Conservation (phyloP, 2,888 invertebrate species). For the Cyclophora punctaria region DNA sequence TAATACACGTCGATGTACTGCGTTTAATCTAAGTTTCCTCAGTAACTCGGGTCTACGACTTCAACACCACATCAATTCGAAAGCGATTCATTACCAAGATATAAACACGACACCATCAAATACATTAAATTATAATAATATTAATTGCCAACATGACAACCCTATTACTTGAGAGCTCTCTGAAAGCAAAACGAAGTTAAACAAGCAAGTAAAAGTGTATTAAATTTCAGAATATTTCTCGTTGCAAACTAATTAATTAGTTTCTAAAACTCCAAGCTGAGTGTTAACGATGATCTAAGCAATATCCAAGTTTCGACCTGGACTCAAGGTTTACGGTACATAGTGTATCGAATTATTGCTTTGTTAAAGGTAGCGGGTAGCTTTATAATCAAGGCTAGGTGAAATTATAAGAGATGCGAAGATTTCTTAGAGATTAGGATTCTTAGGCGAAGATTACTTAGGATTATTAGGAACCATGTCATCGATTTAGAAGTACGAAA, state of each 20-base stretch:
- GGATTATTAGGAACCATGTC: too few species aligned
- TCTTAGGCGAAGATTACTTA: too few species aligned
- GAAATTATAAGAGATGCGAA: too few species aligned
- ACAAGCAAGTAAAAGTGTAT: constrained; percentile 33
- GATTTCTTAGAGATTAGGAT: too few species aligned
- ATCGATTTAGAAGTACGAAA: too few species aligned
- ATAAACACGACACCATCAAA: constrained; percentile 12
- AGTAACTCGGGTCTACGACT: constrained; percentile 43
- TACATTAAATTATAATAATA: constrained; percentile 5
- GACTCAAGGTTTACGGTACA: constrained; percentile 24
- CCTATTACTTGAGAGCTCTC: constrained; percentile 22
- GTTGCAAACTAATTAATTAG: constrained; percentile 47
- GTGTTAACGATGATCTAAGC: constrained; percentile 51
- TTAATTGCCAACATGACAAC: constrained; percentile 20
- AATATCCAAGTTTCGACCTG: constrained; percentile 38
- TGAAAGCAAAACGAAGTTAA: constrained; percentile 25
- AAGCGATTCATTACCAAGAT: constrained; percentile 18
- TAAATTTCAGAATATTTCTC: constrained; percentile 38
- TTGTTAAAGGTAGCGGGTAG: not conserved
- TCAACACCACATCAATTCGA: constrained; percentile 37
- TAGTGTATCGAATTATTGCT: constrained; percentile 19
- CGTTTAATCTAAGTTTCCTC: constrained; percentile 64
- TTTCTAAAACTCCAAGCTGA: constrained; percentile 40
- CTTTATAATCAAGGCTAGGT: too few species aligned
- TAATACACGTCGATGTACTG: constrained; percentile 51